Percentiles rank a stretch among this genome's conserved stretches.
These are phyloP conservation scores for Zaprionus taronus DNA, from an alignment of 1,140 invertebrate genomes.

Conservation along the genomic window DNA sequence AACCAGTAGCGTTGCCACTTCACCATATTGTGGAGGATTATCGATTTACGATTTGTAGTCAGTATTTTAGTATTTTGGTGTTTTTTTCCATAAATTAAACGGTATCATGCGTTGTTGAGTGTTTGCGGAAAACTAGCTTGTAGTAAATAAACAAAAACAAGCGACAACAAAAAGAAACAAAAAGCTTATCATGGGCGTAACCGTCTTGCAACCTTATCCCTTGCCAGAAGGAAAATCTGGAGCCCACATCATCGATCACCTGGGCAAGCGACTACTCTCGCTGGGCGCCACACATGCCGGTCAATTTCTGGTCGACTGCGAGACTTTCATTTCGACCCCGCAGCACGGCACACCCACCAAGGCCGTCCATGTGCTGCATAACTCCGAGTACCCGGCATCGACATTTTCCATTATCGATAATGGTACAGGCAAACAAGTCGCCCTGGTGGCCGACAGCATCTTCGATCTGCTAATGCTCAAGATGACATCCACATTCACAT, in stretches of 20 bases:
- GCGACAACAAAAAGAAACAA: not conserved
- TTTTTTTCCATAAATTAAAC: not conserved
- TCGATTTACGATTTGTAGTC: not conserved
- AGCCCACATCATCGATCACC: conserved; percentile 92
- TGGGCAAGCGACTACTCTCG: conserved; percentile 93
- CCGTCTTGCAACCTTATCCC: conserved; percentile 91
- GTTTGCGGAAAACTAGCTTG: not conserved
- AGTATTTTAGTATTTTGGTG: not conserved
- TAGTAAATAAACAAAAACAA: conserved; percentile 11
- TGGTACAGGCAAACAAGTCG: conserved; percentile 90
- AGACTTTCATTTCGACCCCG: conserved; percentile 94
- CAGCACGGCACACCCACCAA: conserved; percentile 87
- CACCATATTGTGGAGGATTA: not conserved
- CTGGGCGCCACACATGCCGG: conserved; percentile 94
- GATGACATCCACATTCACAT: conserved; percentile 93
- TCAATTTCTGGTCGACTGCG: conserved; percentile 97
- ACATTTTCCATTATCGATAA: conserved; percentile 97
- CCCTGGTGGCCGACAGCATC: conserved; percentile 94
- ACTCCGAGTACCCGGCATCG: conserved; percentile 97
- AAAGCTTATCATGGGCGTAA: conserved; percentile 66
- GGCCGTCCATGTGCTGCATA: conserved; percentile 95
- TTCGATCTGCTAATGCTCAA: conserved; percentile 97
- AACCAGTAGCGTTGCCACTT: not conserved
- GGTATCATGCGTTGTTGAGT: not conserved
- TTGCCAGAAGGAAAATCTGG: conserved; percentile 94